Base-by-base conservation (phyloP, 1,140 invertebrate species). In the Cyrtorhinus lividipennis region DNA sequence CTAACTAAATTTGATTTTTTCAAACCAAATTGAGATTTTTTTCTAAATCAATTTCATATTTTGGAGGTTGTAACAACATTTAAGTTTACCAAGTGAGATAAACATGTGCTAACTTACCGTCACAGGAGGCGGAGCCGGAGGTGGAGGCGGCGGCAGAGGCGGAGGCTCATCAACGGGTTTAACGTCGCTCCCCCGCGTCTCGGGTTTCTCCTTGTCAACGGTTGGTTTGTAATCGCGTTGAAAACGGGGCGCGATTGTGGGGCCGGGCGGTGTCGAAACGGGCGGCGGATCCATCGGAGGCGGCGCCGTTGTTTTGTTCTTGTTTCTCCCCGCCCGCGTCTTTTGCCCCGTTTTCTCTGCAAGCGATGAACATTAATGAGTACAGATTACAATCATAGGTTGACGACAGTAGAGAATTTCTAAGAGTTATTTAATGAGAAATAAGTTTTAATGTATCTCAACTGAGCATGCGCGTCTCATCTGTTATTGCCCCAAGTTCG, bases 361-460 rank as follows among this genome's bases (percentile, higher is more conserved):
- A 25, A 58, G 46, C 45, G 64, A 68, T 73, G 75, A 56, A 79
- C 38, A 44, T 44, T 44, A 10, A 10, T 44, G 8, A n/a, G 38
- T n/a, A n/a, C 8, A 53, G 20, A 5, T 10, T 12, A 13, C 8
- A 53, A 5, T 53, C 18, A 10, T n/a, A 53, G 48, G 20, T 22
- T 63, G 59, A 64, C 60, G 75, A 81, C 80, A 66, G n/a, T 44
- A 10, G n/a, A 44, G 38, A 10, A 44, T n/a, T n/a, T n/a, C n/a
- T n/a, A 44, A 44, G 38, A n/a, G 38, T 44, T 44, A n/a, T 44
- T 44, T 10, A n/a, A 10, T 44, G 8, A 44, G 38, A 44, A 44
- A 8, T 44, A n/a, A 8, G 38, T 44, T 44, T 8, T 10, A 44
- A 44, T 44, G n/a, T n/a, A n/a, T n/a, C n/a, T n/a, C n/a, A n/a